Conservation (phyloP, 92 coral and sea anemone genomes). For the Phenganax subtilis region DNA sequence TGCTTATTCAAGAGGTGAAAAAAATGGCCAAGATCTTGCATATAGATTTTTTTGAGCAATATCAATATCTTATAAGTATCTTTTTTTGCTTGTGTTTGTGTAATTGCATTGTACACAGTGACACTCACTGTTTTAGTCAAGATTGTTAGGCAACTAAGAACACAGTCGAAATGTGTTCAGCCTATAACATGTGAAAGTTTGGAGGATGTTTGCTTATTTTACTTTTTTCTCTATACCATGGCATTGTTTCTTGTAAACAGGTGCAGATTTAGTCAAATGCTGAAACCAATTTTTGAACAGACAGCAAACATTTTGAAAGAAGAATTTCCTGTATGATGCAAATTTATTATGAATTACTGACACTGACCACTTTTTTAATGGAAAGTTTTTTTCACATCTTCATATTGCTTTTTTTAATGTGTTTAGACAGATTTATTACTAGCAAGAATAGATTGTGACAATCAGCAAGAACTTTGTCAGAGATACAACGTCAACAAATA, state of each 20-base stretch:
- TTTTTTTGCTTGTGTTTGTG: background rate
- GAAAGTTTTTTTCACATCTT: background rate
- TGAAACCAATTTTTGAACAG: conserved; percentile 93
- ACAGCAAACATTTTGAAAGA: conserved; percentile 87
- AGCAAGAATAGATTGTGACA: conserved; percentile 92
- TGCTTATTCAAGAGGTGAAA: no score
- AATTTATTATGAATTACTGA: background rate
- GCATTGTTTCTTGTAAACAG: conserved; percentile 34
- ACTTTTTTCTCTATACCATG: background rate
- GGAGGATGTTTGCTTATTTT: background rate
- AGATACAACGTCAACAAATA: conserved; percentile 73
- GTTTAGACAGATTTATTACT: conserved; percentile 62
- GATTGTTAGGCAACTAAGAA: background rate
- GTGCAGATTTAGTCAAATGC: conserved; percentile 98
- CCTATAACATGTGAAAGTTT: no score
- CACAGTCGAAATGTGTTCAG: background rate
- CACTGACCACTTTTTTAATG: background rate
- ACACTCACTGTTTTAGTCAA: background rate
- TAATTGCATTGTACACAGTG: background rate
- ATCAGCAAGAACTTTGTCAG: conserved; percentile 66
- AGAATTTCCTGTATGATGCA: conserved; percentile 71
- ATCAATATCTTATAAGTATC: no score
- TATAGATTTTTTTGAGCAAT: no score
- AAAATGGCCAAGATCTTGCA: no score
- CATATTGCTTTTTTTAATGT: background rate